phyloP scores from a whole-genome alignment of 2,113 vertebrate genomes.

The Steatornis caripensis region DNA sequence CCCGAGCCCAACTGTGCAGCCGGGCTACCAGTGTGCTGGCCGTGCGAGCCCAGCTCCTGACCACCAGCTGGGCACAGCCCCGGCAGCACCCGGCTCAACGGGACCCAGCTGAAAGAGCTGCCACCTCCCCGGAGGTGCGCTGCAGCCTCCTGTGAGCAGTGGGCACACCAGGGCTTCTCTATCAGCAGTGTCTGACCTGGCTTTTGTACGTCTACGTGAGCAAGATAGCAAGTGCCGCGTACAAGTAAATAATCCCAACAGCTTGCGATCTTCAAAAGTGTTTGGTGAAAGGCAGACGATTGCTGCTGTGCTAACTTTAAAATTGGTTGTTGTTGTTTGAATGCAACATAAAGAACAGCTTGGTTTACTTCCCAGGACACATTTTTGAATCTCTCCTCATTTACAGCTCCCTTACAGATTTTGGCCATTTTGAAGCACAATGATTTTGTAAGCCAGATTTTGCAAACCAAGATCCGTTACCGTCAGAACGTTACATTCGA shows the following conservation, averaged over 20 bases:
- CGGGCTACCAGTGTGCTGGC: neutral
- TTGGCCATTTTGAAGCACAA: neutral
- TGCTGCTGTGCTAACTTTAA: neutral
- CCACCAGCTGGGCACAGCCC: neutral
- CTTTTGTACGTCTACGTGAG: fast-evolving
- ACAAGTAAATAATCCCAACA: neutral
- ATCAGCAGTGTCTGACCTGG: neutral
- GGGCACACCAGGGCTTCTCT: neutral
- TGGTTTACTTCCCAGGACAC: neutral
- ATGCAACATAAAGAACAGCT: neutral
- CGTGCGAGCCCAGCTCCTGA: fast-evolving
- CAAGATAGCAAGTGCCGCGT: fast-evolving
- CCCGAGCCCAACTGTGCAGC: fast-evolving
- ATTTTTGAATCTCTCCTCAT: neutral
- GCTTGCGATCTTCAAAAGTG: neutral
- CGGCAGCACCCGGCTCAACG: neutral
- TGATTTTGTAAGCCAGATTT: neutral
- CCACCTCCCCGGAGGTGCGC: neutral
- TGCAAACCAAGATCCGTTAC: neutral
- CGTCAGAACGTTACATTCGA: neutral
- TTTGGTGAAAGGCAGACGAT: neutral
- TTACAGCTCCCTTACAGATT: neutral
- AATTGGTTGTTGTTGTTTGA: neutral
- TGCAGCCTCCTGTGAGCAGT: neutral
- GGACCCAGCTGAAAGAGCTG: neutral